phyloP scores from a whole-genome alignment of 2,113 vertebrate genomes.

The Silurus asotus region DNA sequence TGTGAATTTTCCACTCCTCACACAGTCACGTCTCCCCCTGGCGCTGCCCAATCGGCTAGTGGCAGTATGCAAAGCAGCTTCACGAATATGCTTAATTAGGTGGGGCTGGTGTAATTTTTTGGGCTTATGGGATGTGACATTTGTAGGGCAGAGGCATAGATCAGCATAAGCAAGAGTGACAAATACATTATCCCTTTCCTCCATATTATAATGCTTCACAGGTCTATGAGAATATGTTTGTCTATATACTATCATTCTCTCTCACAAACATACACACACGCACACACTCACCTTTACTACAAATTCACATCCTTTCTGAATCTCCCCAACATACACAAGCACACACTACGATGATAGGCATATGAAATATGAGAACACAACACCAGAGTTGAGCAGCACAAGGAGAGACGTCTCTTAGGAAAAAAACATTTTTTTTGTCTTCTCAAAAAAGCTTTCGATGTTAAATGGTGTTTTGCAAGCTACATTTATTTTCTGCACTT shows the following conservation, averaged over 20 bases:
- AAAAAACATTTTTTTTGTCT: constrained; percentile 8
- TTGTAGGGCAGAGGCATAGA: constrained; percentile 84
- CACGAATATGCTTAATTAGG: constrained; percentile 93
- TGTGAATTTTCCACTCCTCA: constrained; percentile 68
- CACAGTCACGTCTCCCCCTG: constrained; percentile 69
- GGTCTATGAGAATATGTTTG: constrained; percentile 50
- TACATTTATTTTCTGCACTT: constrained; percentile 31
- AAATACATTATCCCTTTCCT: constrained; percentile 83
- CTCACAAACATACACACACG: neutral
- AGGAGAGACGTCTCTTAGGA: constrained; percentile 25
- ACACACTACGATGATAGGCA: constrained; percentile 11
- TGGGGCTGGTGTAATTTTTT: constrained; percentile 86
- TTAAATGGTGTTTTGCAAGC: constrained; percentile 34
- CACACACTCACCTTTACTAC: constrained; percentile 28
- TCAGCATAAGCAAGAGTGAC: constrained; percentile 84
- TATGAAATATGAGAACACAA: constrained; percentile 35
- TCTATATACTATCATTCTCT: neutral
- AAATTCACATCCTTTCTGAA: constrained; percentile 24
- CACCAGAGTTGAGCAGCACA: constrained; percentile 31
- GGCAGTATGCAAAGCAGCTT: constrained; percentile 82
- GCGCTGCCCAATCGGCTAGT: constrained; percentile 63
- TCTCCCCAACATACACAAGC: constrained; percentile 30
- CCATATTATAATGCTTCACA: constrained; percentile 64
- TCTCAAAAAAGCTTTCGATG: constrained; percentile 34
- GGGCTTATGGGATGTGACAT: constrained; percentile 86